phyloP scores from a whole-genome alignment of 2,797 vertebrate species.

The Sebastes elongatus region DNA sequence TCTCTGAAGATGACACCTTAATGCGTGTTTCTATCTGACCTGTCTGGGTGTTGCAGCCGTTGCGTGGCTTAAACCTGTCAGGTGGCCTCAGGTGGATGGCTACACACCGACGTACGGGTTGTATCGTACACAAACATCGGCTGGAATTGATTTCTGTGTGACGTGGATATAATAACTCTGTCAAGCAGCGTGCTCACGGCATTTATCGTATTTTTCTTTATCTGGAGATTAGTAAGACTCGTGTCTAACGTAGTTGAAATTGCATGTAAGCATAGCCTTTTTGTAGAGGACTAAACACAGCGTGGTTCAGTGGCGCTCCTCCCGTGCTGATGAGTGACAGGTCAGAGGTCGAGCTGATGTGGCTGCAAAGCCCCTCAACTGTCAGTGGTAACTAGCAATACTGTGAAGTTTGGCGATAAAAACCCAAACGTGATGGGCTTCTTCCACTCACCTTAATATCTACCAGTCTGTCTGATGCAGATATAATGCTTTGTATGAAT shows the following conservation, averaged over 20 bases:
- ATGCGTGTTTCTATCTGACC: background rate
- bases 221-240: background rate
- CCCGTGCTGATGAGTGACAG: background rate
- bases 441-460: slow-evolving; percentile 12
- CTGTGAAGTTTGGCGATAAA: slow-evolving; percentile 17
- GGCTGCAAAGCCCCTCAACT: background rate
- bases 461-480: slow-evolving; percentile 22
- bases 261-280: slow-evolving; percentile 1
- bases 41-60: background rate
- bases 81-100: background rate
- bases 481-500: slow-evolving; percentile 17
- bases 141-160: slow-evolving; percentile 9
- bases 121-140: background rate
- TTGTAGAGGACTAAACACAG: background rate
- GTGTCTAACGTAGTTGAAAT: background rate
- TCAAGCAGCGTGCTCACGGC: background rate
- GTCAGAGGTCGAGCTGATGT: background rate
- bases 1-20: background rate
- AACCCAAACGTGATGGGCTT: background rate
- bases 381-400: slow-evolving; percentile 7
- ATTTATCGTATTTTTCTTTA: background rate
- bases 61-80: background rate
- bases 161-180: background rate
- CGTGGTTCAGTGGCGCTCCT: slow-evolving; percentile 36
- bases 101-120: background rate